phyloP scores from a whole-genome alignment of 2,113 vertebrate species.

The Mustelus asterias region DNA sequence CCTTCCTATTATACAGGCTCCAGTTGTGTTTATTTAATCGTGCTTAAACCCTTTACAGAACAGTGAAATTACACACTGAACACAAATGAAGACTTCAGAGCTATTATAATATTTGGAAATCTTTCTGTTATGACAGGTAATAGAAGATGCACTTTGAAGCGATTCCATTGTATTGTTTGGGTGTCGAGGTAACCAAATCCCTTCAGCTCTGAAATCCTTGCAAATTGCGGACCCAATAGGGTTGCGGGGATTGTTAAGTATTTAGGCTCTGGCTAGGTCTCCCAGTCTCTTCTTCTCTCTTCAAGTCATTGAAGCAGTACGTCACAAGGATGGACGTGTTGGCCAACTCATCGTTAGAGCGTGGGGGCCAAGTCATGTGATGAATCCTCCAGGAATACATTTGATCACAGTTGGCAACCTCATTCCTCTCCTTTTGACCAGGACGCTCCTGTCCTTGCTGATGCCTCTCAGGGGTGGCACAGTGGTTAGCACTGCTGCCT shows the following conservation, averaged over 20 bases:
- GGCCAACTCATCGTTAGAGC: too few relatives aligned
- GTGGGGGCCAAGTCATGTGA: too few relatives aligned
- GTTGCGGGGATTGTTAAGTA: background rate
- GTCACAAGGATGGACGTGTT: too few relatives aligned
- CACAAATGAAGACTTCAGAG: background rate
- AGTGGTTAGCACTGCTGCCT: too few relatives aligned
- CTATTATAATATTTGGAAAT: background rate
- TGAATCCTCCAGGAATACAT: too few relatives aligned
- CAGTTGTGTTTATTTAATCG: conserved; percentile 24
- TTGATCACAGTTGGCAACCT: too few relatives aligned
- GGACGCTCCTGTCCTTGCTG: too few relatives aligned
- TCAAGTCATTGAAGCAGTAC: background rate
- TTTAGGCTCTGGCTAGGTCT: background rate
- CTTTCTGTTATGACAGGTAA: background rate
- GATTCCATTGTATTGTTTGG: background rate
- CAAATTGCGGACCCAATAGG: background rate
- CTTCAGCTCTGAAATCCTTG: background rate
- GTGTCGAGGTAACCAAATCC: background rate
- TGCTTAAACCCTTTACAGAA: background rate
- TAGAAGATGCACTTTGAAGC: background rate
- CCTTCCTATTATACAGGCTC: conserved; percentile 10
- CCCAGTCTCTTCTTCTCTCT: background rate
- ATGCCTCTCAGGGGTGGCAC: too few relatives aligned
- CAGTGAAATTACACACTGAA: conserved; percentile 12
- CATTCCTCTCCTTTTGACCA: too few relatives aligned